Conservation (phyloP, 2,888 invertebrate species). For the Caenorhabditis becei region DNA sequence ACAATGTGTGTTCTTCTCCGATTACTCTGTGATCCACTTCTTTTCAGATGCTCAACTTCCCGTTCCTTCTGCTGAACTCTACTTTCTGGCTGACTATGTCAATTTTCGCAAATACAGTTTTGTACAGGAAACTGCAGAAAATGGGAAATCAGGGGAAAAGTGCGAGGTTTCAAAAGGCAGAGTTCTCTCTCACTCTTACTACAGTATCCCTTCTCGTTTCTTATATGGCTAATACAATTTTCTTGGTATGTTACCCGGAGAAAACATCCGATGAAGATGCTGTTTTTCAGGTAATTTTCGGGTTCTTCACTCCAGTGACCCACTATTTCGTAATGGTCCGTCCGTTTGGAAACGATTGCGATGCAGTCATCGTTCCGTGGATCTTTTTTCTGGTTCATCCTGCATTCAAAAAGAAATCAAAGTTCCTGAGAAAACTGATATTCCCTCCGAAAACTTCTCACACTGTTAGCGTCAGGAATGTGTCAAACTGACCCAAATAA, state of each 20-base stretch:
- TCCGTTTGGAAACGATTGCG: background rate
- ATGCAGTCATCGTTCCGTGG: background rate
- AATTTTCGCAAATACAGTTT: background rate
- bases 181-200: background rate
- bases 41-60: background rate
- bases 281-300: background rate
- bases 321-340: background rate
- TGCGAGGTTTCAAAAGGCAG: background rate
- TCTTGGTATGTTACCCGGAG: background rate
- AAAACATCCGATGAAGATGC: background rate
- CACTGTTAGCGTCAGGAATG: background rate
- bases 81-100: background rate
- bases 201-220: background rate
- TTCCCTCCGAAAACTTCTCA: background rate
- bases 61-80: background rate
- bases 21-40: background rate
- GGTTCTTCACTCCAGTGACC: background rate
- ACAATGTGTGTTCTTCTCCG: background rate
- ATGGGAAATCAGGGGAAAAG: background rate
- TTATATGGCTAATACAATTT: background rate
- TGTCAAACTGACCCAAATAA: too few species aligned
- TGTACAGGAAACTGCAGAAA: background rate
- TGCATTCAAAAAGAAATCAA: background rate
- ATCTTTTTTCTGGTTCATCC: slow-evolving; percentile 5
- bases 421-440: background rate